phyloP scores from a whole-genome alignment of 2,797 vertebrate genomes.

The Erethizon dorsatum region DNA sequence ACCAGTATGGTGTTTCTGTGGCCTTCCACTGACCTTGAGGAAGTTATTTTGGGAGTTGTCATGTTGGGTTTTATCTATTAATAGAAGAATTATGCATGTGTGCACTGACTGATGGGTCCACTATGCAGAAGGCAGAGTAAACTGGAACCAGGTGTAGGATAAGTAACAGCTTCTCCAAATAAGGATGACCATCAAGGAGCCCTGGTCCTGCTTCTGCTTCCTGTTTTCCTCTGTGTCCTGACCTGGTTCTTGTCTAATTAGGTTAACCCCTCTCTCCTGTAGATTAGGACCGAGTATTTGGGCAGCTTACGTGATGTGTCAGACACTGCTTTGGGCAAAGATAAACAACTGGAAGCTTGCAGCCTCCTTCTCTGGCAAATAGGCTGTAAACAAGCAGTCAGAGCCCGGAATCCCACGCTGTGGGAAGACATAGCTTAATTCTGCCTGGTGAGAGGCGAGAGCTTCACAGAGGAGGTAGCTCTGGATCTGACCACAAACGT shows the following conservation, averaged over 20 bases:
- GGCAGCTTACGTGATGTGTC: background rate
- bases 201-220: background rate
- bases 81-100: background rate
- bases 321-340: background rate
- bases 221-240: slow-evolving; percentile 38
- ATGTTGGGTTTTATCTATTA: slow-evolving; percentile 57
- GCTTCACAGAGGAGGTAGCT: background rate
- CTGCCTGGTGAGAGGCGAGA: background rate
- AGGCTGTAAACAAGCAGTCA: background rate
- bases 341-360: background rate
- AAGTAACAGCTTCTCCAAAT: background rate
- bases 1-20: background rate
- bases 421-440: background rate
- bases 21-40: slow-evolving; percentile 59
- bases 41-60: slow-evolving; percentile 49
- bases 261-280: background rate
- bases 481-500: background rate
- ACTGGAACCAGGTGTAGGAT: background rate
- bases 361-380: background rate
- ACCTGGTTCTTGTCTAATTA: slow-evolving; percentile 53
- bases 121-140: background rate
- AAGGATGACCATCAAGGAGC: background rate
- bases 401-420: background rate
- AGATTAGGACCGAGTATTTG: slow-evolving; percentile 30
- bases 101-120: background rate